Conservation (phyloP, 2,797 vertebrate genomes). For the Notolepis coatsorum region DNA sequence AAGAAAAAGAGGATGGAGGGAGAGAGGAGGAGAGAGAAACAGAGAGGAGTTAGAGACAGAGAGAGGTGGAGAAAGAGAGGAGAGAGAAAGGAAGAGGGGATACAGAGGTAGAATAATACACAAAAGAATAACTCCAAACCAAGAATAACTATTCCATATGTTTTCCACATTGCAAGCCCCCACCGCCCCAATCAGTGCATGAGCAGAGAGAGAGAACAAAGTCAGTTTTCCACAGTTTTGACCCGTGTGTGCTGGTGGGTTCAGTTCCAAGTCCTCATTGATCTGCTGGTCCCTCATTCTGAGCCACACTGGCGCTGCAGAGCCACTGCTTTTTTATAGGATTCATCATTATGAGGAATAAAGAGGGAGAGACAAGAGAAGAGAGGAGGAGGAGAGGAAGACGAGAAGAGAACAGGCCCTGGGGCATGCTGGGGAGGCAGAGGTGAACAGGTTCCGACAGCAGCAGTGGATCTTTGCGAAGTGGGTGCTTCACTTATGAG, state of each 20-base stretch:
- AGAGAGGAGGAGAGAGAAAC: neutral
- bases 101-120: neutral
- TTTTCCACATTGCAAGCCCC: neutral
- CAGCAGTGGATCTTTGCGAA: constrained; percentile 58
- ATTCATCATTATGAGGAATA: constrained; percentile 15
- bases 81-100: neutral
- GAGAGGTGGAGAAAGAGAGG: neutral
- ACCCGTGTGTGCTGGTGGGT: neutral
- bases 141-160: neutral
- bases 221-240: neutral
- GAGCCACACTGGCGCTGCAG: constrained; percentile 19
- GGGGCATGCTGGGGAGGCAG: constrained; percentile 33
- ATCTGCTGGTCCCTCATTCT: constrained; percentile 6
- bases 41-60: neutral
- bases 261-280: constrained; percentile 10
- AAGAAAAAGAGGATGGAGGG: neutral
- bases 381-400: neutral
- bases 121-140: neutral
- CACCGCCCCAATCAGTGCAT: neutral
- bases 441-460: constrained; percentile 42
- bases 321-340: constrained; percentile 33
- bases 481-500: constrained; percentile 35
- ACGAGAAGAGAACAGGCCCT: constrained; percentile 35
- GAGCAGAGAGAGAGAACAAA: neutral
- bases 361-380: constrained; percentile 6